Conservation (phyloP, 2,888 invertebrate species). For the Eudasyphora cyanicolor region DNA sequence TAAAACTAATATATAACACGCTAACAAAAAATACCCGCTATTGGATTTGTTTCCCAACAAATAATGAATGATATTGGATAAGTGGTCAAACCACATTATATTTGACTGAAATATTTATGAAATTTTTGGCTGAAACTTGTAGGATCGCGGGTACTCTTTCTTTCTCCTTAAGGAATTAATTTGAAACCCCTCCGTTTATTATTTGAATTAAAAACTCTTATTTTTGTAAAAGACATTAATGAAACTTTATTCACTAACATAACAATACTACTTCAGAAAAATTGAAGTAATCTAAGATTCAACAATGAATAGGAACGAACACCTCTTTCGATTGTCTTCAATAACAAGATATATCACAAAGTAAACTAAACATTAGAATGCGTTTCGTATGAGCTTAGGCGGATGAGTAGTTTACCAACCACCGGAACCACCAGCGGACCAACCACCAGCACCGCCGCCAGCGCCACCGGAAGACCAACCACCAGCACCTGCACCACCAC, state of each 20-base stretch:
- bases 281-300: background rate
- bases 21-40: too few relatives aligned
- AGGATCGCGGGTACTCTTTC: too few relatives aligned
- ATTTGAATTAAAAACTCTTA: too few relatives aligned
- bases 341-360: constrained; percentile 43
- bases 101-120: too few relatives aligned
- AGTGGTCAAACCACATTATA: too few relatives aligned
- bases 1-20: too few relatives aligned
- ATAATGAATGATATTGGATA: too few relatives aligned
- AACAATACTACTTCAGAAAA: background rate
- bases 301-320: background rate
- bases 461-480: constrained; percentile 16
- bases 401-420: constrained; percentile 40
- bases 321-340: constrained; percentile 8
- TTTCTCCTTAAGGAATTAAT: too few relatives aligned
- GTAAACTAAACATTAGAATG: constrained; percentile 22
- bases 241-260: background rate
- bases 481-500: constrained; percentile 40
- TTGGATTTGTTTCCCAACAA: too few relatives aligned
- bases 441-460: constrained; percentile 32
- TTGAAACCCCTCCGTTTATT: too few relatives aligned
- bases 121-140: too few relatives aligned
- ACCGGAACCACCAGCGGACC: constrained; percentile 20
- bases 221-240: background rate
- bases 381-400: background rate